These are phyloP conservation scores for Grammomys surdaster DNA, from an alignment of 2,113 vertebrate species.

Conservation along the genomic window DNA sequence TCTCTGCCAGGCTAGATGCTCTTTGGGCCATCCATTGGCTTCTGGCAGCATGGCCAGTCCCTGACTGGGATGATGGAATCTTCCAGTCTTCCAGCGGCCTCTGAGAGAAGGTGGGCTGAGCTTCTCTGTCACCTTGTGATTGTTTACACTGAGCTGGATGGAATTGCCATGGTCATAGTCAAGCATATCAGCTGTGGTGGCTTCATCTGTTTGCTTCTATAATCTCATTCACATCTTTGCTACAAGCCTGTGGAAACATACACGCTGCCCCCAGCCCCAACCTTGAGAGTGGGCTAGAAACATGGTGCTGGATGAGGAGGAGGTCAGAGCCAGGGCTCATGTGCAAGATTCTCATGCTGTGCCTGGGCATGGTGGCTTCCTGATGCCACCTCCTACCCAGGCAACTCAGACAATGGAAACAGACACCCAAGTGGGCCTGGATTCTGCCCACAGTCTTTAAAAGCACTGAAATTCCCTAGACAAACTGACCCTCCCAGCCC, in stretches of 20 bases:
- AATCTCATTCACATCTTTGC: accelerated
- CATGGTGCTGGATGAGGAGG: accelerated
- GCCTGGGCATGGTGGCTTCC: neutral
- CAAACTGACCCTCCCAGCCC: neutral
- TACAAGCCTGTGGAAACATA: accelerated
- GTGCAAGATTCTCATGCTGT: accelerated
- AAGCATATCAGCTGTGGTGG: accelerated
- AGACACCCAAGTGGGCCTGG: neutral
- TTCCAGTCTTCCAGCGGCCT: neutral
- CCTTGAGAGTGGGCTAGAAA: neutral
- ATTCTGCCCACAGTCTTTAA: neutral
- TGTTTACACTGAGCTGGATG: neutral
- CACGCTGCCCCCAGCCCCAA: neutral
- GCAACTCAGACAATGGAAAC: neutral
- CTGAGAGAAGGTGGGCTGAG: accelerated
- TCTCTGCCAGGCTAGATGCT: neutral
- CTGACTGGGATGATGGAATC: neutral
- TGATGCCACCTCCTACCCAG: neutral
- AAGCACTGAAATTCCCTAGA: neutral
- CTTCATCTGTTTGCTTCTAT: accelerated
- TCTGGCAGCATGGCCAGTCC: neutral
- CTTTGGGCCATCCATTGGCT: accelerated
- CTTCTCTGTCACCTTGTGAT: accelerated
- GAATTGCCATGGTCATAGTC: neutral
- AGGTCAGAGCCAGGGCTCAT: neutral